These are phyloP conservation scores for Sminthopsis crassicaudata DNA, from an alignment of 2,113 vertebrate species.

Conservation along the genomic window DNA sequence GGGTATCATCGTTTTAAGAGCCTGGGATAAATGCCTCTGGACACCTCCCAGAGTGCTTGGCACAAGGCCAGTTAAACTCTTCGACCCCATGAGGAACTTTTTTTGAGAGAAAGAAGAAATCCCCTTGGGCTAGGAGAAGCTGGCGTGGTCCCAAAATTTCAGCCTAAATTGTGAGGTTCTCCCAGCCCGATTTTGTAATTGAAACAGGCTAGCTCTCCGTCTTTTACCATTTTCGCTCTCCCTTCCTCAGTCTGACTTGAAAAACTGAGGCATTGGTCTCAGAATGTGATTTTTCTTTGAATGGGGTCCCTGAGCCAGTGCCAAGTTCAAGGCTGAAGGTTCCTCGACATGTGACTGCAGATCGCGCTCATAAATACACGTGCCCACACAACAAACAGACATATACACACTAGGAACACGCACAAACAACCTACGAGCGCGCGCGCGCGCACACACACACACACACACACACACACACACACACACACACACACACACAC, in stretches of 20 bases:
- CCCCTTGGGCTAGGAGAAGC: not conserved
- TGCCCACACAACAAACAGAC: not conserved
- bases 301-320: not conserved
- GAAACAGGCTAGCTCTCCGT: not conserved
- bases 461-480: not conserved
- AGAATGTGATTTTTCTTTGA: not conserved
- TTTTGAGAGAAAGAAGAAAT: not conserved
- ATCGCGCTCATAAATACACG: not conserved
- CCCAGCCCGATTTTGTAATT: not conserved
- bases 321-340: slow-evolving; percentile 59
- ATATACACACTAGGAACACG: not conserved
- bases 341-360: not conserved
- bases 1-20: not conserved
- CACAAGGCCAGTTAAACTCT: not conserved
- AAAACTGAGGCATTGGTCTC: not conserved
- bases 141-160: not conserved
- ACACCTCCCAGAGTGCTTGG: not conserved
- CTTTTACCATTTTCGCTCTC: not conserved
- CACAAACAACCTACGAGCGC: not conserved
- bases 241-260: not conserved
- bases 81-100: not conserved
- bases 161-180: not conserved
- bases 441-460: too few relatives aligned
- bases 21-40: not conserved
- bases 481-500: not conserved